These are phyloP conservation scores for Eptesicus fuscus DNA, from an alignment of 2,113 vertebrate species.

Conservation along the genomic window DNA sequence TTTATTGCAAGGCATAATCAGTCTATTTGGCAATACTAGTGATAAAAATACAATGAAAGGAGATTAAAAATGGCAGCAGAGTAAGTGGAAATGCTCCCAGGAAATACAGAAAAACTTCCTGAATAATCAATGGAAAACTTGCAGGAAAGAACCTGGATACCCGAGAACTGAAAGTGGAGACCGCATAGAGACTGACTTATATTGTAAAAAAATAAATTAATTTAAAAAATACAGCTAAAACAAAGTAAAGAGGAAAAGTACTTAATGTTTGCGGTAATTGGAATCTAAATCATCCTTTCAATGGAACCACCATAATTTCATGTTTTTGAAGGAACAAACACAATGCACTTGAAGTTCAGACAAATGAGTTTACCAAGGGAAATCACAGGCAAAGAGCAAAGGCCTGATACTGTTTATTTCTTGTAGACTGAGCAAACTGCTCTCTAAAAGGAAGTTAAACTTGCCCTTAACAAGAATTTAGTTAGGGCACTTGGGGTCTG, in stretches of 20 bases:
- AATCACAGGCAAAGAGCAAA: slow-evolving; percentile 53
- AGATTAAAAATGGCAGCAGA: no score
- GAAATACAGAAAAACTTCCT: no score
- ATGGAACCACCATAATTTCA: slow-evolving; percentile 51
- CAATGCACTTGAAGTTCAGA: slow-evolving; percentile 47
- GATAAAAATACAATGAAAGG: slow-evolving; percentile 48
- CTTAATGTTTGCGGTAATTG: slow-evolving; percentile 63
- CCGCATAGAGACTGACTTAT: no score
- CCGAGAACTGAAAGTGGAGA: no score
- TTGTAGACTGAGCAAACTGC: slow-evolving; percentile 54
- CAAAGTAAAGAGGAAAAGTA: slow-evolving; percentile 55
- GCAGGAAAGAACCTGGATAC: no score
- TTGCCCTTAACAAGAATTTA: slow-evolving; percentile 42
- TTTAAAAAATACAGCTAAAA: slow-evolving; percentile 44
- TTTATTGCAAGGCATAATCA: slow-evolving; percentile 5
- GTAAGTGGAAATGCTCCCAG: no score
- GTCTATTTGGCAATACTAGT: slow-evolving; percentile 40
- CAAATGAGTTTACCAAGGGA: slow-evolving; percentile 60
- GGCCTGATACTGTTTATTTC: slow-evolving; percentile 50
- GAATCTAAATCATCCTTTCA: slow-evolving; percentile 52
- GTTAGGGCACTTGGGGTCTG: background rate
- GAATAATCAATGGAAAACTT: no score
- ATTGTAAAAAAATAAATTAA: no score
- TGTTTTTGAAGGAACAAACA: slow-evolving; percentile 46
- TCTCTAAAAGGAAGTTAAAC: slow-evolving; percentile 48